phyloP scores from a whole-genome alignment of 2,888 invertebrate genomes.

The Pedicia rivosa region DNA sequence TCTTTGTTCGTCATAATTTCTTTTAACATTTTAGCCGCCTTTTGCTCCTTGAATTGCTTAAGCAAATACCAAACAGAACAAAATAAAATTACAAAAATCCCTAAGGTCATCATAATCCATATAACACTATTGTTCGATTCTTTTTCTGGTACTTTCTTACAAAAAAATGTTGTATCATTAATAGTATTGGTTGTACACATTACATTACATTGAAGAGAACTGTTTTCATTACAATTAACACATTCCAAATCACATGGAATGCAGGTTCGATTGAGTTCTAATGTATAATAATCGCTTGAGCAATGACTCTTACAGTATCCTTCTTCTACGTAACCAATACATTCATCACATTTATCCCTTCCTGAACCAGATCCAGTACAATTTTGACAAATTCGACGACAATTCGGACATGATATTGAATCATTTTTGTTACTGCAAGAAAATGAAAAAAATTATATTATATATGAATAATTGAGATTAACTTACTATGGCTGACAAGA shows the following conservation, averaged over 20 bases:
- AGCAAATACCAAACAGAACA: slow-evolving; percentile 41
- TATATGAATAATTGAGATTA: too few species aligned
- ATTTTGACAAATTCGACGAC: slow-evolving; percentile 75
- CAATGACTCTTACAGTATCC: slow-evolving; percentile 87
- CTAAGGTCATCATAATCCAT: slow-evolving; percentile 18
- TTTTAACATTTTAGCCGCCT: slow-evolving; percentile 83
- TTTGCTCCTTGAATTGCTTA: slow-evolving; percentile 68
- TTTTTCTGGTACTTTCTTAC: slow-evolving; percentile 58
- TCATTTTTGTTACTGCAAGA: slow-evolving; percentile 67
- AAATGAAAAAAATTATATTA: neutral
- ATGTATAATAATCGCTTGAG: slow-evolving; percentile 68
- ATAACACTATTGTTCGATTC: slow-evolving; percentile 61
- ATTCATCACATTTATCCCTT: slow-evolving; percentile 70
- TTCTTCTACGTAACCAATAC: slow-evolving; percentile 68
- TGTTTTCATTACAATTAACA: slow-evolving; percentile 65
- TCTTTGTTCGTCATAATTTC: slow-evolving; percentile 82
- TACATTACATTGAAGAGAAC: slow-evolving; percentile 52
- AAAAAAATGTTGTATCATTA: slow-evolving; percentile 74
- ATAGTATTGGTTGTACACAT: slow-evolving; percentile 50
- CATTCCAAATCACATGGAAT: slow-evolving; percentile 68
- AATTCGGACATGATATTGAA: slow-evolving; percentile 63
- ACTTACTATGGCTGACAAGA: slow-evolving; percentile 75
- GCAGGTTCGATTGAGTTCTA: slow-evolving; percentile 53
- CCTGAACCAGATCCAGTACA: slow-evolving; percentile 84
- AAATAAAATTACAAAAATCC: slow-evolving; percentile 30